Evolutionary conservation across 2,113 vertebrate species (phyloP).

Genomic region (Eclectus roratus): DNA sequence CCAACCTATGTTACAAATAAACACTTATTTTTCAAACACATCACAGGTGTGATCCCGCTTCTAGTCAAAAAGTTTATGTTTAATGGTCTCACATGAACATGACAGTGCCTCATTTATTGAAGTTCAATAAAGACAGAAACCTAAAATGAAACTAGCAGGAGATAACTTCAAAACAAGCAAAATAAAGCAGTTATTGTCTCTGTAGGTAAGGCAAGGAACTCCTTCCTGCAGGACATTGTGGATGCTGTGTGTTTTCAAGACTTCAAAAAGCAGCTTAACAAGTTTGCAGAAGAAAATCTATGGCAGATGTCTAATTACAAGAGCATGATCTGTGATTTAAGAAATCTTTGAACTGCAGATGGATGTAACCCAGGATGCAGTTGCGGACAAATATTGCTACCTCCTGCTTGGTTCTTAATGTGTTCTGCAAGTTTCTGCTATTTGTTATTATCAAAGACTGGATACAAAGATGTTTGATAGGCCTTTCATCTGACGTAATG

Average conservation of each 20-base stretch:
- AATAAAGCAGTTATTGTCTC: neutral
- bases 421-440: neutral
- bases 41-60: neutral
- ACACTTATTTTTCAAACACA: neutral
- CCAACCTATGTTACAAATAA: neutral
- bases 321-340: neutral
- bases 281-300: neutral
- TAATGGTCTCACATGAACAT: neutral
- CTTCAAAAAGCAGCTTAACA: neutral
- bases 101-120: neutral
- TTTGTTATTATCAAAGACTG: neutral
- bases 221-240: neutral
- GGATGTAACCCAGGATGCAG: neutral
- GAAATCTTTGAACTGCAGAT: neutral
- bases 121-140: neutral
- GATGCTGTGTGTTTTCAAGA: neutral
- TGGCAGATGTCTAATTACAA: neutral
- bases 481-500: neutral
- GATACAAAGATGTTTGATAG: neutral
- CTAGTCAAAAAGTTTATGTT: neutral
- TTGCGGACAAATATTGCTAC: neutral
- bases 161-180: neutral
- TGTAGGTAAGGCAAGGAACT: neutral
- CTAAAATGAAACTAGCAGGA: neutral
- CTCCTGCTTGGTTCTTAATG: neutral